phyloP scores from a whole-genome alignment of 2,113 vertebrate species.

The Acinonyx jubatus region DNA sequence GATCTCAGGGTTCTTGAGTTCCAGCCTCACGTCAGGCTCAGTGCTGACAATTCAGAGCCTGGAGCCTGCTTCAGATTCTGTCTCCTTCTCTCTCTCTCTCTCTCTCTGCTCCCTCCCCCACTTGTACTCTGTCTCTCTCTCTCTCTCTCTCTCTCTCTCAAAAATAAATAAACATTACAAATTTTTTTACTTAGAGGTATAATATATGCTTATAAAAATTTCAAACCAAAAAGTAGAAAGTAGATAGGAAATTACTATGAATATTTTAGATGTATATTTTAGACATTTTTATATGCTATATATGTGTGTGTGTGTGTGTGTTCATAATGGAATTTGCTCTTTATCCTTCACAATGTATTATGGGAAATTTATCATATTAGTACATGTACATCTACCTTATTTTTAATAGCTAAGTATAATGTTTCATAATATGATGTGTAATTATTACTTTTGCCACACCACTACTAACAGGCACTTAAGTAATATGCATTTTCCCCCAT shows the following conservation, averaged over 20 bases:
- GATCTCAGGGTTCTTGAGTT: too few species aligned
- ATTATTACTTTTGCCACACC: background rate
- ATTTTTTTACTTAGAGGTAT: too few species aligned
- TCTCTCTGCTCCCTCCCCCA: too few species aligned
- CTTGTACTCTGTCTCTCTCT: too few species aligned
- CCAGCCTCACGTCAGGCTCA: too few species aligned
- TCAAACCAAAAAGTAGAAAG: background rate
- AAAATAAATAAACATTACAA: too few species aligned
- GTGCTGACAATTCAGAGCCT: too few species aligned
- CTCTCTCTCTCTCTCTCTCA: too few species aligned
- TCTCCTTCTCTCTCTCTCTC: too few species aligned
- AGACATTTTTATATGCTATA: background rate
- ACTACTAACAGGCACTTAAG: background rate
- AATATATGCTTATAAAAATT: background rate
- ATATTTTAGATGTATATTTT: background rate
- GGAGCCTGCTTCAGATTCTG: too few species aligned
- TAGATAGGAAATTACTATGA: background rate
- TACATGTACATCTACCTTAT: background rate
- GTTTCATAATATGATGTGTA: background rate
- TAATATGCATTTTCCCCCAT: background rate
- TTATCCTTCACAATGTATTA: background rate
- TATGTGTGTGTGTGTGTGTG: background rate
- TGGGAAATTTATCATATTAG: background rate
- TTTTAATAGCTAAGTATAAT: background rate
- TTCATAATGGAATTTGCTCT: background rate